These are phyloP conservation scores for Natator depressus DNA, from an alignment of 2,113 vertebrate species.

Conservation along the genomic window DNA sequence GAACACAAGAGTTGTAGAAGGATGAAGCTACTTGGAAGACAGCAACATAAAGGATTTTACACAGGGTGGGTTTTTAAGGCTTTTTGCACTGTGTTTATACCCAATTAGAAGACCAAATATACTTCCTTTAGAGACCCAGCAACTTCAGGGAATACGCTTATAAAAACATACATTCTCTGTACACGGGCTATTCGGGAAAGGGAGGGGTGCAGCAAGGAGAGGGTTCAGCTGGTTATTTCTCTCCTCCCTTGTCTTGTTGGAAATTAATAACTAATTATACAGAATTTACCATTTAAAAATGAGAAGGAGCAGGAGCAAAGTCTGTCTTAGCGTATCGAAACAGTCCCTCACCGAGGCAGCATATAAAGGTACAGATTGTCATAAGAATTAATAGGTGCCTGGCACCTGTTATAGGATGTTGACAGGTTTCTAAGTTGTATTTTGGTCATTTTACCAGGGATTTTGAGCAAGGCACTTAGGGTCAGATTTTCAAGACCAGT, in stretches of 20 bases:
- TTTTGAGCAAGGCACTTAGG: no score
- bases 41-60: neutral
- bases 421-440: neutral
- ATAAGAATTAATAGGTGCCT: neutral
- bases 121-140: neutral
- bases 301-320: neutral
- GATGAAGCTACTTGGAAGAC: conserved; percentile 20
- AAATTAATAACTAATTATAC: neutral
- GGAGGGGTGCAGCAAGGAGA: neutral
- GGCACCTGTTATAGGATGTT: neutral
- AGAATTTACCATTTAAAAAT: neutral
- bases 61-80: neutral
- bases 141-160: neutral
- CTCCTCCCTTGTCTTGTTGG: neutral
- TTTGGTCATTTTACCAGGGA: no score
- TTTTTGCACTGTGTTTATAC: neutral
- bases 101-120: neutral
- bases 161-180: neutral
- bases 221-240: neutral
- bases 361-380: rapidly evolving
- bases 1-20: neutral
- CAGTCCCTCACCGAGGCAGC: neutral
- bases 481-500: no score
- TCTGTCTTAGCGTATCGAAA: neutral
- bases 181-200: neutral